phyloP scores from a whole-genome alignment of 2,888 invertebrate genomes.

The Leptura quadrifasciata region DNA sequence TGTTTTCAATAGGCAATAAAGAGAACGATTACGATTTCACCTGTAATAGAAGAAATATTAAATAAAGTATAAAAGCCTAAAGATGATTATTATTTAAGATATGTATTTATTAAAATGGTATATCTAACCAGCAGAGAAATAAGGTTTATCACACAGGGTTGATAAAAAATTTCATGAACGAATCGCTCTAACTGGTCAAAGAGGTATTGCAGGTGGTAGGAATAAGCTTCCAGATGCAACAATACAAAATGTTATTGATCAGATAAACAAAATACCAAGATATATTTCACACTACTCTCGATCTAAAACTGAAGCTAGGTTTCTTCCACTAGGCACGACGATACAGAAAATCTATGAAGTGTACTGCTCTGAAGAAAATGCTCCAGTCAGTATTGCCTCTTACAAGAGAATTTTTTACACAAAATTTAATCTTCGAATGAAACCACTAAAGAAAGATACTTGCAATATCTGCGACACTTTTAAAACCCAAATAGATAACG shows the following conservation, averaged over 20 bases:
- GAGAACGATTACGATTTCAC: too few relatives aligned
- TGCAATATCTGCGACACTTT: constrained; percentile 1
- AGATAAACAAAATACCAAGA: background rate
- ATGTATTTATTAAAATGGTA: too few relatives aligned
- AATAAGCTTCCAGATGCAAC: too few relatives aligned
- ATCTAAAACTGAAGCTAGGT: constrained; percentile 5
- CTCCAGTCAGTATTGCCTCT: background rate
- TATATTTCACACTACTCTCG: background rate
- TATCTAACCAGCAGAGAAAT: too few relatives aligned
- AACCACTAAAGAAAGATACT: background rate
- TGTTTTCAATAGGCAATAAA: too few relatives aligned
- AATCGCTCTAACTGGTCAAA: too few relatives aligned
- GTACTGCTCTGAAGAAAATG: constrained; percentile 5
- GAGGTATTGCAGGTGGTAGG: too few relatives aligned
- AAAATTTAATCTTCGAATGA: background rate
- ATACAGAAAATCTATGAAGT: background rate
- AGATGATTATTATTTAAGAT: too few relatives aligned
- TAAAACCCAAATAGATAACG: constrained; percentile 2
- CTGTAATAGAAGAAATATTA: too few relatives aligned
- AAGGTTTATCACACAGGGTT: too few relatives aligned
- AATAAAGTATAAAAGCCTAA: too few relatives aligned
- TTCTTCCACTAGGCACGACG: background rate
- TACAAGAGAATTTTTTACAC: constrained; percentile 1
- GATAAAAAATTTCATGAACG: too few relatives aligned
- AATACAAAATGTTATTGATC: background rate